Conservation (phyloP, 2,113 vertebrate genomes). For the Paedocypris sp. region DNA sequence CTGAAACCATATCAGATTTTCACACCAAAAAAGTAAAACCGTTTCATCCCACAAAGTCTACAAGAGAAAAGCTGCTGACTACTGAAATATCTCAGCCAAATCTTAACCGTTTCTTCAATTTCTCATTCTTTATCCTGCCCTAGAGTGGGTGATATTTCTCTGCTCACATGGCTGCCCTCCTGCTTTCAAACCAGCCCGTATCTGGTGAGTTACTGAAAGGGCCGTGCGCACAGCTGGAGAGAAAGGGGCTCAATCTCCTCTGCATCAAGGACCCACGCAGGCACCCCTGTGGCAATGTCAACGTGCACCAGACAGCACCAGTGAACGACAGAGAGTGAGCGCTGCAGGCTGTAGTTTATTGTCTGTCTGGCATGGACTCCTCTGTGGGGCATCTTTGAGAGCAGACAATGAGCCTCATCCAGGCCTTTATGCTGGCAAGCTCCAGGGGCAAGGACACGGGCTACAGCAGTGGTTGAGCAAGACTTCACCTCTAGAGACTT, state of each 20-base stretch:
- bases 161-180: conserved; percentile 9
- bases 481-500: neutral
- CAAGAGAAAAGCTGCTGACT: too few species aligned
- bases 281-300: conserved; percentile 19
- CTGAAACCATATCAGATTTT: too few species aligned
- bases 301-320: neutral
- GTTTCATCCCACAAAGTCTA: too few species aligned
- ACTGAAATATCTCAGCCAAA: too few species aligned
- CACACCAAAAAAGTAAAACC: too few species aligned
- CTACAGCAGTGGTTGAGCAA: neutral
- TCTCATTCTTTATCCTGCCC: neutral
- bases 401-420: conserved; percentile 6
- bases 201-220: neutral
- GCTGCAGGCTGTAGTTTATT: conserved; percentile 16
- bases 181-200: conserved; percentile 1
- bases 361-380: conserved; percentile 18
- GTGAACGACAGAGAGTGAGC: conserved; percentile 1
- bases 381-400: conserved; percentile 10
- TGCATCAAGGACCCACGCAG: conserved; percentile 14
- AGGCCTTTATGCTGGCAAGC: neutral
- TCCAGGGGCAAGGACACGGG: conserved; percentile 1
- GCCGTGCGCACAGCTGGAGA: neutral
- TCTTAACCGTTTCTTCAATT: neutral
- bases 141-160: neutral
- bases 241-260: conserved; percentile 9